phyloP scores from a whole-genome alignment of 2,797 vertebrate species.

The Holocentrus rufus region DNA sequence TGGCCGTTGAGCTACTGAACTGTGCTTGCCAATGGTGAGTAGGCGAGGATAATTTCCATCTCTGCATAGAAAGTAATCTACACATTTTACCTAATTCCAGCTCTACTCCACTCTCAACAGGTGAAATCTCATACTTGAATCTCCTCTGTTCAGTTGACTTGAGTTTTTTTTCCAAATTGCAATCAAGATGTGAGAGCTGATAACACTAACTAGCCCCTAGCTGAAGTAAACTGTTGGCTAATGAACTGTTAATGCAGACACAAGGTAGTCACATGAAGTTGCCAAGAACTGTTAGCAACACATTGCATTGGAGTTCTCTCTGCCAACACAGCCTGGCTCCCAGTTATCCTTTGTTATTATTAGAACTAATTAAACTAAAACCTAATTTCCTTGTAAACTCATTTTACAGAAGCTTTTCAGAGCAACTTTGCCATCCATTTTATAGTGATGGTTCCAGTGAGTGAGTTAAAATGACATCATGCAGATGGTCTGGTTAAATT shows the following conservation, averaged over 20 bases:
- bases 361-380: conserved; percentile 79
- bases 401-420: conserved; percentile 54
- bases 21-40: not conserved
- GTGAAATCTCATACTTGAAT: not conserved
- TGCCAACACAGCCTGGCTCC: conserved; percentile 57
- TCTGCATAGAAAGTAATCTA: not conserved
- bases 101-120: conserved; percentile 4
- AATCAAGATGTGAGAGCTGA: conserved; percentile 15
- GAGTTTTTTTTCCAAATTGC: not conserved
- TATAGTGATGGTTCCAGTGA: conserved; percentile 69
- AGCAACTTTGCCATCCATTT: conserved; percentile 57
- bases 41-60: not conserved
- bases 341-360: conserved; percentile 73
- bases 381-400: conserved; percentile 67
- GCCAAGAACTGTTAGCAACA: conserved; percentile 57
- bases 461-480: conserved; percentile 71
- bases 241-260: conserved; percentile 17
- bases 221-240: conserved; percentile 45
- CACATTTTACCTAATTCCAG: not conserved
- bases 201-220: conserved; percentile 14
- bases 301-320: conserved; percentile 38
- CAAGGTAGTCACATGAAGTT: conserved; percentile 54
- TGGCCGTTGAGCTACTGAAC: not conserved
- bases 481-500: conserved; percentile 76
- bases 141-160: conserved; percentile 1